Base-by-base conservation (phyloP, 64 coral and sea anemone genomes). In the Stichodactyla helianthus region DNA sequence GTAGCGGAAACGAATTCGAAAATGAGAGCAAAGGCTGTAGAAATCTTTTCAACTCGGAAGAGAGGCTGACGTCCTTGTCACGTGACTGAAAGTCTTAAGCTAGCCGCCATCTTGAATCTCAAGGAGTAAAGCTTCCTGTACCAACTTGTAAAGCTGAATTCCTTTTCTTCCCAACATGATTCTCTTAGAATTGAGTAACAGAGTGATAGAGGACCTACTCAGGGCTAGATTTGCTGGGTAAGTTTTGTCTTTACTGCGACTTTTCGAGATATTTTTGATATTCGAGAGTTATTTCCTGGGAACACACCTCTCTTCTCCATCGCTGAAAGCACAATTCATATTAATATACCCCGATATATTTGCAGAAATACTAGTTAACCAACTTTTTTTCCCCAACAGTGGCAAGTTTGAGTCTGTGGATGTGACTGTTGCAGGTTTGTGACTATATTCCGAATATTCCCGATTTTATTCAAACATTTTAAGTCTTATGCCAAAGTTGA, bases 381-480 rank as follows among this genome's bases (percentile, higher is more conserved):
- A 56, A 16, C 26, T 56, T 19, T 82, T 58, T 71, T 53, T 61
- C 51, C 51, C 51, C 64, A 16, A 58, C 52, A 99, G 97, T 65
- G 97, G 85, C 55, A 99, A 99, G 82, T 95, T 95, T 57, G 97
- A 99, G 88, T 90, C 93, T 35, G 93, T 95, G 17, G 93, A 99
- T 62, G 86, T 99, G 56, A 99, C 93, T 63, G 83, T 99, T 71
- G 97, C 97, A 93, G 97, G 97, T 99, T 67, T 35, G 90, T 59
- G 53, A 18, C 19, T 0, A 7, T 61, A 26, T 18, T 25, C 2
- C 15, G 77, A 52, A 61, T n/a, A 20, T 31, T 31, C 0, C 28
- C 1, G 28, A 31, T 31, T 0, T 52, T 62, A 20, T 55, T 25
- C 12, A 57, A 71, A 31, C 22, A n/a, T 16, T 59, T 10, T 85